phyloP scores from a whole-genome alignment of 37 sponge, comb jelly and placozoan species.

The Cliona cf. orientalis region DNA sequence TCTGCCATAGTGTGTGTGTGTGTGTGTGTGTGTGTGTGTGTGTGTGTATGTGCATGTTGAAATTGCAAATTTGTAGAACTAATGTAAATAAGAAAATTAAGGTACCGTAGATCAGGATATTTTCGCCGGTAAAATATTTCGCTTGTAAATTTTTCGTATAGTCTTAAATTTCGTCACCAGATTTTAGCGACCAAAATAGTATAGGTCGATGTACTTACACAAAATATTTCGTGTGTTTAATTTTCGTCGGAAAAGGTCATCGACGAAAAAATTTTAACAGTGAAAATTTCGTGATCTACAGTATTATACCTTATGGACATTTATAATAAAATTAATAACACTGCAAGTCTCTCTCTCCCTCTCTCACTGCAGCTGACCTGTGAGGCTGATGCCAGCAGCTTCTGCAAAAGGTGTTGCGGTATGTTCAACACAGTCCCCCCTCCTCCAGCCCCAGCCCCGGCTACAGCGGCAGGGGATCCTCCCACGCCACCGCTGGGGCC shows the following conservation, averaged over 20 bases:
- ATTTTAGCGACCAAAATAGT: too few relatives aligned
- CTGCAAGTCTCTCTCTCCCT: background rate
- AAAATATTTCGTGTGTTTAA: too few relatives aligned
- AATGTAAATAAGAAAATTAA: too few relatives aligned
- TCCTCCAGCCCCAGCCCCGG: background rate
- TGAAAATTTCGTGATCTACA: too few relatives aligned
- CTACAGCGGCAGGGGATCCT: conserved; percentile 3
- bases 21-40: conserved; percentile 4
- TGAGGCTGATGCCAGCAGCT: conserved; percentile 34
- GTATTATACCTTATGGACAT: background rate
- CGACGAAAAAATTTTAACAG: too few relatives aligned
- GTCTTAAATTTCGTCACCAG: too few relatives aligned
- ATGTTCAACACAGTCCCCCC: background rate
- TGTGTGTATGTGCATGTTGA: background rate
- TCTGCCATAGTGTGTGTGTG: background rate
- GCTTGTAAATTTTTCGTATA: too few relatives aligned
- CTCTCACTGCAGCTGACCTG: conserved; percentile 3
- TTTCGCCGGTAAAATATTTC: too few relatives aligned
- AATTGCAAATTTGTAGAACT: too few relatives aligned
- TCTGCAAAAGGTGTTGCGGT: conserved; percentile 39
- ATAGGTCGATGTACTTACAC: too few relatives aligned
- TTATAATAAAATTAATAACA: background rate
- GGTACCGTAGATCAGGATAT: too few relatives aligned
- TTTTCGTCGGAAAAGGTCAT: too few relatives aligned
- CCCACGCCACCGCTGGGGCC: background rate